A percentile compares a stretch with the other conserved stretches of the same genome.
phyloP scores from a whole-genome alignment of 2,797 vertebrate genomes.

The Eurystomus glaucurus region DNA sequence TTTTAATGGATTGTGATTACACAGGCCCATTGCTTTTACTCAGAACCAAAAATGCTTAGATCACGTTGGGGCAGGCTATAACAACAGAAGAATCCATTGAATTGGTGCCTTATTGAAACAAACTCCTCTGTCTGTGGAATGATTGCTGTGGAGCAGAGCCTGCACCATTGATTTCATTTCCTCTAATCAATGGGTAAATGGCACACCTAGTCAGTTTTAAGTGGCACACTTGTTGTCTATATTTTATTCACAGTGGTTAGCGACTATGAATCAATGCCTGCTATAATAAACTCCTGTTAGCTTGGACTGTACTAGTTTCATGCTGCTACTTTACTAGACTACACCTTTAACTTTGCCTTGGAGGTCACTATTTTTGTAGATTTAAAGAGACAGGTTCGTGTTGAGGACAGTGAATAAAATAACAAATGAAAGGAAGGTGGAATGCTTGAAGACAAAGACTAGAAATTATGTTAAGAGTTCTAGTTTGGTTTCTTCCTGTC shows the following conservation, averaged over 20 bases:
- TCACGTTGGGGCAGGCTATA: neutral
- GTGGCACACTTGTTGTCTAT: neutral
- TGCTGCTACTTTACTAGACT: neutral
- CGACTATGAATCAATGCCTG: neutral
- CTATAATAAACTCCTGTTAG: neutral
- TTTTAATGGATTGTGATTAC: neutral
- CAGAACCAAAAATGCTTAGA: neutral
- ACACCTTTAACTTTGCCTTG: neutral
- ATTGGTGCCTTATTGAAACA: neutral
- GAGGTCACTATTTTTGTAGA: neutral
- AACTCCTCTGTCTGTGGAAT: neutral
- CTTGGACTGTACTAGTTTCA: neutral
- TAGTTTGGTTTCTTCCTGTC: neutral
- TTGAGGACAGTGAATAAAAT: neutral
- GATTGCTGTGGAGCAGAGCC: neutral
- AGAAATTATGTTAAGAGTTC: neutral
- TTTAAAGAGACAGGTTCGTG: neutral
- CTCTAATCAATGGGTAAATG: constrained; percentile 8
- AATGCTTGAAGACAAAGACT: neutral
- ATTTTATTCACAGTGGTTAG: neutral
- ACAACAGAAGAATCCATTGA: neutral
- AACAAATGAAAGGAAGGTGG: neutral
- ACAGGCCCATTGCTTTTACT: neutral
- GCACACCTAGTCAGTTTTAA: neutral
- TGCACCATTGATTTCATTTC: neutral